Evolutionary conservation across 1,140 invertebrate species (phyloP).

Genomic region (Cyrtorhinus lividipennis): DNA sequence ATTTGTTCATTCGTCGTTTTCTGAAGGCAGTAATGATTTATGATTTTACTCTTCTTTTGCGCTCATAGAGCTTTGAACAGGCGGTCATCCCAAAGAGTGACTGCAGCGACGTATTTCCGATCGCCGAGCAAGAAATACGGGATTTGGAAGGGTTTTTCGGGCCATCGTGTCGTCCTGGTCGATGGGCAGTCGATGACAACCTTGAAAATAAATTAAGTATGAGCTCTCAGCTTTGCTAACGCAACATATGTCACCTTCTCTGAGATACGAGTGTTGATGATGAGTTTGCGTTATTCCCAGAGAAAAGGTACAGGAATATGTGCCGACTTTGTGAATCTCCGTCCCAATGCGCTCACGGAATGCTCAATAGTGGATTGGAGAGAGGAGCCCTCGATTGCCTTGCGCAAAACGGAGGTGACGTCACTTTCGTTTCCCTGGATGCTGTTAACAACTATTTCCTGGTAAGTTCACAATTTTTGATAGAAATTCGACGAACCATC

Average conservation of each 20-base stretch:
- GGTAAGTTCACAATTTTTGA: too few species aligned
- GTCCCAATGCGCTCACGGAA: not conserved
- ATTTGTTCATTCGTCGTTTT: too few species aligned
- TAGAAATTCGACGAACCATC: too few species aligned
- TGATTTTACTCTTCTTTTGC: not conserved
- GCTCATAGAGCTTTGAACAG: not conserved
- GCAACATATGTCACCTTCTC: not conserved
- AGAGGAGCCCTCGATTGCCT: conserved; percentile 6
- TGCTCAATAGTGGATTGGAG: not conserved
- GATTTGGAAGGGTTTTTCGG: conserved; percentile 4
- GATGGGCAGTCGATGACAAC: not conserved
- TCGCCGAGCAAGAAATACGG: not conserved
- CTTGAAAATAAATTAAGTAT: conserved; percentile 1
- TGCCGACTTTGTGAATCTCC: conserved; percentile 3
- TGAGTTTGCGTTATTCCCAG: not conserved
- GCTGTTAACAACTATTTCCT: not conserved
- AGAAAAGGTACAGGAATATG: conserved; percentile 1
- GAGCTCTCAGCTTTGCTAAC: not conserved
- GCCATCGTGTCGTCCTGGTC: not conserved
- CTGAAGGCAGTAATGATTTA: too few species aligned
- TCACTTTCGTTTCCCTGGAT: conserved; percentile 2
- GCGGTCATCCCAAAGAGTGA: not conserved
- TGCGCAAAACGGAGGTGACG: not conserved
- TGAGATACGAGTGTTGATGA: too few species aligned
- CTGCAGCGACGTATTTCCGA: not conserved